Evolutionary conservation across 1,140 invertebrate species (phyloP).

Genomic region (Drosophila pachea): DNA sequence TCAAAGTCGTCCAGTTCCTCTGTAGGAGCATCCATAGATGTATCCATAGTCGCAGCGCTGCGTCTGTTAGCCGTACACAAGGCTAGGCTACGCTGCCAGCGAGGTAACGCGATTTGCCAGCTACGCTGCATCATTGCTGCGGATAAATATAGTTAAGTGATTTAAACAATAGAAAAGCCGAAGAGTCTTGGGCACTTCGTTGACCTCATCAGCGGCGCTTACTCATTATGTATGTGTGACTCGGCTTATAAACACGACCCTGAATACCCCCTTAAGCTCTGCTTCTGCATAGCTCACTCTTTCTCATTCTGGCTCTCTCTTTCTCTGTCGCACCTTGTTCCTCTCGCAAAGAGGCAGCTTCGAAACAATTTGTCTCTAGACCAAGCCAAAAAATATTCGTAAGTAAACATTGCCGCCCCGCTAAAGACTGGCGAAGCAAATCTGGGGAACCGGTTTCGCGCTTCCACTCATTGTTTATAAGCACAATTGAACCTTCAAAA

Average conservation of each 20-base stretch:
- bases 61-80: conserved; percentile 13
- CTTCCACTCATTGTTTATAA: conserved; percentile 38
- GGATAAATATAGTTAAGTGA: conserved; percentile 30
- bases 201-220: conserved; percentile 35
- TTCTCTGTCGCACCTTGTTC: too few species aligned
- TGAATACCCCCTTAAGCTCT: conserved; percentile 48
- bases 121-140: conserved; percentile 60
- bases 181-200: conserved; percentile 13
- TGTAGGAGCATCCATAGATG: conserved; percentile 27
- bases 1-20: conserved; percentile 60
- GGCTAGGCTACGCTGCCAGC: conserved; percentile 18
- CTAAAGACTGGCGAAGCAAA: conserved; percentile 22
- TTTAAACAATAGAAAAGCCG: conserved; percentile 23
- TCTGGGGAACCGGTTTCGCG: conserved; percentile 31
- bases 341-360: too few species aligned
- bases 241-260: conserved; percentile 50
- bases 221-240: conserved; percentile 41
- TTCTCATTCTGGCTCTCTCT: too few species aligned
- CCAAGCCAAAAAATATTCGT: conserved; percentile 39
- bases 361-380: conserved; percentile 65
- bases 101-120: conserved; percentile 30
- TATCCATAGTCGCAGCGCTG: not conserved
- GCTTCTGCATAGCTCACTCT: conserved; percentile 43
- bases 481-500: conserved; percentile 43
- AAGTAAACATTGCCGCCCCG: conserved; percentile 43